Base-by-base conservation (phyloP, 2,888 invertebrate genomes). In the Rhaphigaster nebulosa region DNA sequence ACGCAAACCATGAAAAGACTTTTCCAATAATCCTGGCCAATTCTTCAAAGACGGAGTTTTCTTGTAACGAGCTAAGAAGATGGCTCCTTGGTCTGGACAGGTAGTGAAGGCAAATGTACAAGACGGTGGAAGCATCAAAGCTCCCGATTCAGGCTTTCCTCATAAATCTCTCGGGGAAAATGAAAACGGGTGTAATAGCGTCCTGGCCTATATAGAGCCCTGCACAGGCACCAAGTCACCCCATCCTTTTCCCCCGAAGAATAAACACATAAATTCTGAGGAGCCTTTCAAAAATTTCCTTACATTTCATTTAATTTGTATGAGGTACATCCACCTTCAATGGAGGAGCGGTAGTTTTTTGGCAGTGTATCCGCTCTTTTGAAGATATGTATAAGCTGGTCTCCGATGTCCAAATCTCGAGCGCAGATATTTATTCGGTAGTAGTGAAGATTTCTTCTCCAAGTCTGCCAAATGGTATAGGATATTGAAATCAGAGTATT, bases 291-390 rank as follows among this genome's bases (percentile, higher is more conserved):
- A 76, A 76, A 76, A 76, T 38, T 34, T 76, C 70, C 34, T 34
- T 76, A 76, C 70, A 76, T 38, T 34, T 76, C 70, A 76, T 76
- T 65, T 65, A 65, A 65, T 29, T 38, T 76, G 20, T 76, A 76
- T 76, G 70, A 76, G 70, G 70, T 76, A 76, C 29, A 38, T 23
- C 34, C 70, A 76, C 70, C 34, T 34, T 38, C 70, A 76, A 76
- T 76, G 38, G 70, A 34, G 34, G 29, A 29, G 26, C 38, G 70
- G 34, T 76, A 38, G 70, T 34, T 38, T 76, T 76, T 38, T 76
- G 70, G 70, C 70, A 76, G 20, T 23, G 70, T 20, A 76, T 76
- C 70, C 70, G 70, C 38, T 76, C 70, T 34, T 76, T 76, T 38
- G 20, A 0, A 38, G 20, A 76, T 60, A 60, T 60, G 54, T 45